A percentile compares a stretch with the other conserved stretches of the same genome.
Evolutionary conservation across 1,140 invertebrate species (phyloP).

Genomic region (Bradynema listronoti): DNA sequence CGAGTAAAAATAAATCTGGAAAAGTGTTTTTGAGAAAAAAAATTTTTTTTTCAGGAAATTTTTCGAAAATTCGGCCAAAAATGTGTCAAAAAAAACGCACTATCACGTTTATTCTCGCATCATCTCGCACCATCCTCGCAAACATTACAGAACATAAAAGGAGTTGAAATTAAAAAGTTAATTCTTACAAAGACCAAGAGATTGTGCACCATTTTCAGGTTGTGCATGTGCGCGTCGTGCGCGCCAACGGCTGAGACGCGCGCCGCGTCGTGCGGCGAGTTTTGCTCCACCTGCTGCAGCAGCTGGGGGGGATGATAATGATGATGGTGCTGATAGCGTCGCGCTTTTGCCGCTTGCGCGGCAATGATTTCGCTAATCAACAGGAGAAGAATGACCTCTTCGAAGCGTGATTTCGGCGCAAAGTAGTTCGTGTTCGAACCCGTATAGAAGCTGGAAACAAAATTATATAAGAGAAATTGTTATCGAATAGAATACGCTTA

Average conservation of each 20-base stretch:
- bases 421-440: slow-evolving; percentile 40
- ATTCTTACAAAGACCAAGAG: slow-evolving; percentile 19
- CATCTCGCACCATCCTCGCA: too few relatives aligned
- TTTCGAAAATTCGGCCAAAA: too few relatives aligned
- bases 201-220: slow-evolving; percentile 24
- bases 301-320: not conserved
- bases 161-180: too few relatives aligned
- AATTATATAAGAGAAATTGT: not conserved
- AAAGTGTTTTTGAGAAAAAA: too few relatives aligned
- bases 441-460: slow-evolving; percentile 34
- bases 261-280: not conserved
- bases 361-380: slow-evolving; percentile 37
- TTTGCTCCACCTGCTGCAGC: not conserved
- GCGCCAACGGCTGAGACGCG: not conserved
- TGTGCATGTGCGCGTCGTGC: slow-evolving; percentile 2
- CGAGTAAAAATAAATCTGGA: too few relatives aligned
- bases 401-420: slow-evolving; percentile 23
- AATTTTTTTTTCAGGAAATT: too few relatives aligned
- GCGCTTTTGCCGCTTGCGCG: slow-evolving; percentile 11
- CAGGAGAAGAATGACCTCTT: slow-evolving; percentile 36
- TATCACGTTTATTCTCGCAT: too few relatives aligned
- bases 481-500: not conserved
- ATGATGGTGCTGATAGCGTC: slow-evolving; percentile 7
- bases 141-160: too few relatives aligned
- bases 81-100: too few relatives aligned